These are phyloP conservation scores for Mesoclemmys tuberculata DNA, from an alignment of 2,113 vertebrate species.

Conservation along the genomic window DNA sequence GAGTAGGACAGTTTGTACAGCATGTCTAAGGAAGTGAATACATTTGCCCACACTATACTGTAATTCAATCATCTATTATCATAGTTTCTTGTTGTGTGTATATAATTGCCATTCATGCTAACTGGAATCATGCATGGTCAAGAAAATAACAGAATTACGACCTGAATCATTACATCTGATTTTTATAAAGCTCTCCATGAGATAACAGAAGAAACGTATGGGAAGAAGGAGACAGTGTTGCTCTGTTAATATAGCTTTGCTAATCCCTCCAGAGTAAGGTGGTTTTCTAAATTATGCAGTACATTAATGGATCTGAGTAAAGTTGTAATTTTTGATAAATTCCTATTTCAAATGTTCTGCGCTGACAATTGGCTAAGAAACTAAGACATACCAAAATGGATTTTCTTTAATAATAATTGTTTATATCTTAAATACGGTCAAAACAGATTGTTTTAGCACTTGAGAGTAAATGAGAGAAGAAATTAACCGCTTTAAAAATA, in stretches of 20 bases:
- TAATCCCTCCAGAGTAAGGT: not conserved
- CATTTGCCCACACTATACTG: not conserved
- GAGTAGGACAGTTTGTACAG: not conserved
- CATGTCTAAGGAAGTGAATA: not conserved
- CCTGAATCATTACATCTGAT: not conserved
- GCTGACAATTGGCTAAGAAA: not conserved
- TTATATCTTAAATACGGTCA: not conserved
- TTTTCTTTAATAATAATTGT: not conserved
- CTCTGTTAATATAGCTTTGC: not conserved
- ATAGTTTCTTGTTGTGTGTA: not conserved
- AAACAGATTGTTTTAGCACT: not conserved
- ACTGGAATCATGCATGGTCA: not conserved
- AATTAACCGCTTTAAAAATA: not conserved
- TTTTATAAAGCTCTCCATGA: conserved; percentile 27
- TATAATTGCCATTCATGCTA: not conserved
- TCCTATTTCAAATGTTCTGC: not conserved
- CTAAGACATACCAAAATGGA: accelerated
- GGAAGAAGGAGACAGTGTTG: not conserved
- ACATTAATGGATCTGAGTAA: not conserved
- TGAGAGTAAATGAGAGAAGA: not conserved
- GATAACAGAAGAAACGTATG: not conserved
- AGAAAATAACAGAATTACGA: not conserved
- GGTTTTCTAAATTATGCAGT: not conserved
- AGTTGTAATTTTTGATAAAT: not conserved
- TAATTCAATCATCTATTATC: not conserved